Base-by-base conservation (phyloP, 64 coral and sea anemone species). In the Catalaphyllia jardinei region DNA sequence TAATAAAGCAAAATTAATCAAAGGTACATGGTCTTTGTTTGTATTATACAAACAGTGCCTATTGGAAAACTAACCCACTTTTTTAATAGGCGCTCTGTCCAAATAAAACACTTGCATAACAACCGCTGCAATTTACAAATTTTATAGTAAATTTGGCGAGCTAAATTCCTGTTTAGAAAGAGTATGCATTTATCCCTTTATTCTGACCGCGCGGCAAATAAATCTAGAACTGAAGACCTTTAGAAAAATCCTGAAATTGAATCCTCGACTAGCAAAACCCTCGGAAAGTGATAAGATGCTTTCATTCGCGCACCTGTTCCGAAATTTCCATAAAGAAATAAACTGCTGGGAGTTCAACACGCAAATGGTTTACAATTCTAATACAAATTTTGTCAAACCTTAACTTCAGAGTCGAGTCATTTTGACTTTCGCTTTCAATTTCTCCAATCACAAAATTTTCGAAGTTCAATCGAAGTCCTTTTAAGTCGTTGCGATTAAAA, bases 1-100 rank as follows among this genome's bases (percentile, higher is more conserved):
- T 92, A 92, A 92, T 92, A 92, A 87, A 92, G 82, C 83, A 79
- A 87, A 92, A 92, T 92, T 92, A 86, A 92, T 92, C 90, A 87
- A 87, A 87, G 86, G 83, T 92, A 87, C 90, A 87, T 59, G 55
- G 59, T 62, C 27, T 87, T 92, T 92, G 90, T 92, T 86, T 78
- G 60, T 67, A 80, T 75, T 86, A 62, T 62, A 35, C 75, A 87
- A 91, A 91, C 80, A 86, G 69, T 29, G 60, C 55, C 69, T 39
- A 83, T 82, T 75, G 74, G 54, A 91, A 91, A 91, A 80, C 73
- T 81, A 91, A 82, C 81, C 88, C 73, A 74, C 28, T 46, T 79
- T 78, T 86, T 86, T 82, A 71, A 85, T 85, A 85, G 81, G 81
- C 35, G 62, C 63, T 19, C 39, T 50, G 61, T 35, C 65, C 20